These are phyloP conservation scores for Zeugodacus cucurbitae DNA, from an alignment of 1,140 invertebrate genomes.

Conservation along the genomic window DNA sequence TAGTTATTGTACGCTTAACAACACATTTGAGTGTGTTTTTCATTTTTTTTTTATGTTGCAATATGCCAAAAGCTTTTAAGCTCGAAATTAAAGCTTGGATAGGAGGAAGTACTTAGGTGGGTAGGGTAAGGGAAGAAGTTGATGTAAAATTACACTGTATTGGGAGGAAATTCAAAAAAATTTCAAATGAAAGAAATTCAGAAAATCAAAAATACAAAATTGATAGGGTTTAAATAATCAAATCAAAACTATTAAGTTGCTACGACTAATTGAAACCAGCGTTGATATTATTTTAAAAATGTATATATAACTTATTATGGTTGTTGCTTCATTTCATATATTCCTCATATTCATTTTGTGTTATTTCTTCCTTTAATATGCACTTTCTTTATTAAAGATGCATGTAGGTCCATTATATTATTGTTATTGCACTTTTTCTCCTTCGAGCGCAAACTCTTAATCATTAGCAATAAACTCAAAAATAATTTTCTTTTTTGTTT, in stretches of 20 bases:
- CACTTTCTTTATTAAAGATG: too few relatives aligned
- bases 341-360: too few relatives aligned
- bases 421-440: not conserved
- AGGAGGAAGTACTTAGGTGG: not conserved
- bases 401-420: not conserved
- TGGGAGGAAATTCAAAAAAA: too few relatives aligned
- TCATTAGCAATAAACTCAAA: not conserved
- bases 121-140: not conserved
- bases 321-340: too few relatives aligned
- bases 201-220: not conserved
- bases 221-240: not conserved
- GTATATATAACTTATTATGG: too few relatives aligned
- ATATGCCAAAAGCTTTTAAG: not conserved
- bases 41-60: not conserved
- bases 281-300: not conserved
- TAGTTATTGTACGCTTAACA: slow-evolving; percentile 18
- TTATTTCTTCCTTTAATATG: not conserved
- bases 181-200: not conserved
- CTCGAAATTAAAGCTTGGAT: not conserved
- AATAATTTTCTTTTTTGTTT: not conserved
- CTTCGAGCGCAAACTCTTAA: not conserved
- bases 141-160: not conserved
- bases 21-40: not conserved
- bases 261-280: not conserved
- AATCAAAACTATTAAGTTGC: not conserved